Evolutionary conservation across 2,113 vertebrate genomes (phyloP).

Genomic region (Arizona elegans): DNA sequence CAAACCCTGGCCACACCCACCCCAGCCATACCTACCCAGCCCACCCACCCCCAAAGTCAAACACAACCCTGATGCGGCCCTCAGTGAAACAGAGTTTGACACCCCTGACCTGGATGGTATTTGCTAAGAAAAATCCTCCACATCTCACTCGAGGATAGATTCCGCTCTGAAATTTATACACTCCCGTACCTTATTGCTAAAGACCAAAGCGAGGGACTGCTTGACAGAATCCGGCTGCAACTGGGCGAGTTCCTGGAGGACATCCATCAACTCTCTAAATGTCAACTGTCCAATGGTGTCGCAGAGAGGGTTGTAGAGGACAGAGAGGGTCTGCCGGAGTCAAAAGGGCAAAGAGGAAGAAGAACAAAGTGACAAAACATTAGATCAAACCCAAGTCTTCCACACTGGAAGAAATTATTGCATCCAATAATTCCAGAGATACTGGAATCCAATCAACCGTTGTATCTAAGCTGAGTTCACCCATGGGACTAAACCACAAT

Average conservation of each 20-base stretch:
- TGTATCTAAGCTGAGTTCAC: not conserved
- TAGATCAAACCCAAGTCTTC: not conserved
- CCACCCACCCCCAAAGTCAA: too few species aligned
- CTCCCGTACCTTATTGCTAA: slow-evolving; percentile 86
- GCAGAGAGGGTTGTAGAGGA: slow-evolving; percentile 80
- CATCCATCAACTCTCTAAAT: slow-evolving; percentile 82
- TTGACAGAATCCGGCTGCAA: slow-evolving; percentile 61
- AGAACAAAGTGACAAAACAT: not conserved
- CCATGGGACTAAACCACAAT: not conserved
- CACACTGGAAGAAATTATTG: not conserved
- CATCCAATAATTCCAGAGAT: not conserved
- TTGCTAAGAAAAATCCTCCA: not conserved
- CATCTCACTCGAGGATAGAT: not conserved
- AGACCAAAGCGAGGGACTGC: slow-evolving; percentile 71
- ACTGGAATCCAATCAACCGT: not conserved
- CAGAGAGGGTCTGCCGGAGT: slow-evolving; percentile 77
- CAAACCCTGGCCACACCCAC: too few species aligned
- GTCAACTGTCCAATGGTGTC: slow-evolving; percentile 75
- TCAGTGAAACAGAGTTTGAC: too few species aligned
- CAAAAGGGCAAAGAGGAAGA: slow-evolving; percentile 21
- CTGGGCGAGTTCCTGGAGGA: slow-evolving; percentile 78
- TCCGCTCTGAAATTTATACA: too few species aligned
- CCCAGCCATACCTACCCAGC: too few species aligned
- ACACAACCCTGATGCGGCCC: too few species aligned
- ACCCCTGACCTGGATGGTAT: not conserved